phyloP scores from a whole-genome alignment of 2,888 invertebrate genomes.

The Liopterus haemorrhoidalis region DNA sequence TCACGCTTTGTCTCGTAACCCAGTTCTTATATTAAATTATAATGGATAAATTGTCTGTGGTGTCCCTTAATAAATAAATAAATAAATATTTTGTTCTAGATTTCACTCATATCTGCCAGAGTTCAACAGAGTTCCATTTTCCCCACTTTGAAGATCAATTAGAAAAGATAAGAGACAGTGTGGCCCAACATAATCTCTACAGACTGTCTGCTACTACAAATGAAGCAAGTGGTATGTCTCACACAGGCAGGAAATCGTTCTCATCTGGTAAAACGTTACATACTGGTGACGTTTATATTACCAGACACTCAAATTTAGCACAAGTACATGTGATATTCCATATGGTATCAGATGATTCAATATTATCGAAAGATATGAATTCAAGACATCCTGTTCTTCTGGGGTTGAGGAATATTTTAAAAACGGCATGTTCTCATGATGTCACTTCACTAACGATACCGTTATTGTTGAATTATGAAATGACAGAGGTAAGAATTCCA shows the following conservation, averaged over 20 bases:
- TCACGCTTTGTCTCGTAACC: no score
- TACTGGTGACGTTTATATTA: slow-evolving; percentile 80
- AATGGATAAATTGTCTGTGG: no score
- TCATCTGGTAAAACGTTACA: slow-evolving; percentile 58
- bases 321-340: slow-evolving; percentile 95
- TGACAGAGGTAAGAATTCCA: slow-evolving; percentile 70
- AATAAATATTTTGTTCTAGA: slow-evolving; percentile 49
- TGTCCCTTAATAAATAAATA: neutral
- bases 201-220: slow-evolving; percentile 28
- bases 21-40: neutral
- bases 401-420: slow-evolving; percentile 89
- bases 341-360: slow-evolving; percentile 77
- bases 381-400: slow-evolving; percentile 93
- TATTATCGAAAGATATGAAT: slow-evolving; percentile 73
- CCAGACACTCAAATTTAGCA: slow-evolving; percentile 87
- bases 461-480: slow-evolving; percentile 83
- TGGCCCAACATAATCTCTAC: slow-evolving; percentile 35
- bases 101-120: slow-evolving; percentile 63
- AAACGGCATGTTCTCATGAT: slow-evolving; percentile 92
- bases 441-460: slow-evolving; percentile 90
- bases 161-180: slow-evolving; percentile 53
- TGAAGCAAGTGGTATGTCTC: slow-evolving; percentile 32
- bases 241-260: slow-evolving; percentile 29
- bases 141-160: slow-evolving; percentile 79
- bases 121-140: slow-evolving; percentile 94